Evolutionary conservation across 2,113 vertebrate species (phyloP).

Genomic region (Menura novaehollandiae): DNA sequence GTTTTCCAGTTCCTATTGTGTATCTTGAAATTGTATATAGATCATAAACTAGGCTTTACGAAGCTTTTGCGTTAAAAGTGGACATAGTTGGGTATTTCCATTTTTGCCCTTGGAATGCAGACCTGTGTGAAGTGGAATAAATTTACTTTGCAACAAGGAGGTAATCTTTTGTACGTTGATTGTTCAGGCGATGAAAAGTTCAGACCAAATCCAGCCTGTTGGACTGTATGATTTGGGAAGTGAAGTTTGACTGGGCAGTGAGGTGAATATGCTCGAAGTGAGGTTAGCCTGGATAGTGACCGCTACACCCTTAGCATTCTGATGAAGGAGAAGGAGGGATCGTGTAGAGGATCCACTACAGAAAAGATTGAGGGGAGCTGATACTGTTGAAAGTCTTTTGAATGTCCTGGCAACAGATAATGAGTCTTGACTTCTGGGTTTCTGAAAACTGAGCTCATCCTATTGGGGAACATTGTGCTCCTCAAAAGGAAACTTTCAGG

Average conservation of each 20-base stretch:
- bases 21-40: neutral
- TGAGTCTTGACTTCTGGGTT: neutral
- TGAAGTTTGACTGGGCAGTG: neutral
- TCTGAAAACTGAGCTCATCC: neutral
- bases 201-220: neutral
- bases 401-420: neutral
- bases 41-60: neutral
- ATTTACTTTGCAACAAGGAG: neutral
- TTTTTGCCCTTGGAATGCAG: neutral
- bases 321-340: neutral
- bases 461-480: neutral
- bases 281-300: neutral
- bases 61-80: neutral
- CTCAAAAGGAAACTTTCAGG: neutral
- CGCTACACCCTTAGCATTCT: neutral
- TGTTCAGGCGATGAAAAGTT: neutral
- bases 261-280: fast-evolving
- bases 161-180: neutral
- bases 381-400: neutral
- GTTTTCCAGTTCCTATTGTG: neutral
- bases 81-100: neutral
- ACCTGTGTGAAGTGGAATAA: neutral
- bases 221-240: neutral
- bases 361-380: neutral
- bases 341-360: neutral